phyloP scores from a whole-genome alignment of 2,888 invertebrate genomes.

The Aphidoletes aphidimyza region DNA sequence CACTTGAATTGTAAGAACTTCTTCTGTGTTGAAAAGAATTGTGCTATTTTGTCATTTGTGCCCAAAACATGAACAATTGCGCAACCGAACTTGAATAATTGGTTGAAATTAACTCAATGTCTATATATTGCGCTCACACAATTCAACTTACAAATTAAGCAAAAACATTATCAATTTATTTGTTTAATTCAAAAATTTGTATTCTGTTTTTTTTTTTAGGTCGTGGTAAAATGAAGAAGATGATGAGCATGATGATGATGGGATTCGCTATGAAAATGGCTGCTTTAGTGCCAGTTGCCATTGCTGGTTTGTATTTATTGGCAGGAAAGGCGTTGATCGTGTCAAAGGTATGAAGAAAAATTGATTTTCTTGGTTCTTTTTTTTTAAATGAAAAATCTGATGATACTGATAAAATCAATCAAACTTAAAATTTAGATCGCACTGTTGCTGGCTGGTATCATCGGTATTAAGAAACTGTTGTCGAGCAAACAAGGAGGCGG shows the following conservation, averaged over 20 bases:
- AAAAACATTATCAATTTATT: neutral
- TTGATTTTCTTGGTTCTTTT: too few species aligned
- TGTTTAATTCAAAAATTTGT: neutral
- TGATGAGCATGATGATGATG: conserved; percentile 94
- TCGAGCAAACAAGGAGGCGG: conserved; percentile 74
- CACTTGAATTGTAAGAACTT: neutral
- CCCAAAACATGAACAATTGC: neutral
- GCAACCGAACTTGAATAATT: too few species aligned
- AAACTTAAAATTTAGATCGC: too few species aligned
- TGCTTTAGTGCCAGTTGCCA: conserved; percentile 81
- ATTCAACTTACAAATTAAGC: neutral
- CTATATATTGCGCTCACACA: too few species aligned
- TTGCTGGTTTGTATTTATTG: conserved; percentile 81
- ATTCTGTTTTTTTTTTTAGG: conserved; percentile 67
- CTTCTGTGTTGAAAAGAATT: neutral
- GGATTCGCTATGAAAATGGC: conserved; percentile 86
- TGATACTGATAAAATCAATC: too few species aligned
- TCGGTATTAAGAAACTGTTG: conserved; percentile 83
- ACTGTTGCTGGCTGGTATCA: conserved; percentile 81
- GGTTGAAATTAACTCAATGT: too few species aligned
- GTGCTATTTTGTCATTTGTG: neutral
- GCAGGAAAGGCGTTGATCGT: conserved; percentile 89
- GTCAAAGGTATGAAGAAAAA: too few species aligned
- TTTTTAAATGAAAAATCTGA: too few species aligned
- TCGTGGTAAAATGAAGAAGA: conserved; percentile 87